Percentiles rank a stretch among this genome's conserved stretches.
These are phyloP conservation scores for Heterodera filipjevi DNA, from an alignment of 2,888 invertebrate species.

Conservation along the genomic window DNA sequence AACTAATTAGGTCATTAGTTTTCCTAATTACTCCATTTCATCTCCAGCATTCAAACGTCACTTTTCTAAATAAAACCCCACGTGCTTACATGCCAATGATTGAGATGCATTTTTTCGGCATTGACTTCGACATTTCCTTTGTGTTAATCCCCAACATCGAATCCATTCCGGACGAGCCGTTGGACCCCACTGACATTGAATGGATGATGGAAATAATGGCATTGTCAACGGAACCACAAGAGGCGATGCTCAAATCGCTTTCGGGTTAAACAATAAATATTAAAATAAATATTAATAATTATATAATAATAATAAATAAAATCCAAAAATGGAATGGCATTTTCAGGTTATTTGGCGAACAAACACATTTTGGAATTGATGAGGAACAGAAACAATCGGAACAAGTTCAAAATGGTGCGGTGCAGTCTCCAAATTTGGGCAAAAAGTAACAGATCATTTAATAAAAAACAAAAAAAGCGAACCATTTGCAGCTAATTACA, in stretches of 20 bases:
- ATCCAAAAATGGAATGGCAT: neutral
- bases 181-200: neutral
- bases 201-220: neutral
- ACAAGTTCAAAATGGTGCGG: neutral
- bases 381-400: neutral
- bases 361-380: neutral
- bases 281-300: neutral
- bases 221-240: neutral
- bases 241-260: slow-evolving; percentile 6
- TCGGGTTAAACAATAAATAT: neutral
- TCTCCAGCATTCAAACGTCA: neutral
- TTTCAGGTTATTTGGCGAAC: neutral
- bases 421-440: slow-evolving; percentile 1
- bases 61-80: neutral
- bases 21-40: no score
- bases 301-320: neutral
- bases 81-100: slow-evolving; percentile 4
- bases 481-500: neutral
- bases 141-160: neutral
- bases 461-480: neutral
- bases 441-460: neutral
- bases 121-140: neutral
- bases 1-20: neutral
- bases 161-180: neutral
- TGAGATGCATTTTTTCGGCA: neutral